A percentile compares a stretch with the other conserved stretches of the same genome.
Conservation (phyloP, 2,888 invertebrate species). For the Syrphus vitripennis region DNA sequence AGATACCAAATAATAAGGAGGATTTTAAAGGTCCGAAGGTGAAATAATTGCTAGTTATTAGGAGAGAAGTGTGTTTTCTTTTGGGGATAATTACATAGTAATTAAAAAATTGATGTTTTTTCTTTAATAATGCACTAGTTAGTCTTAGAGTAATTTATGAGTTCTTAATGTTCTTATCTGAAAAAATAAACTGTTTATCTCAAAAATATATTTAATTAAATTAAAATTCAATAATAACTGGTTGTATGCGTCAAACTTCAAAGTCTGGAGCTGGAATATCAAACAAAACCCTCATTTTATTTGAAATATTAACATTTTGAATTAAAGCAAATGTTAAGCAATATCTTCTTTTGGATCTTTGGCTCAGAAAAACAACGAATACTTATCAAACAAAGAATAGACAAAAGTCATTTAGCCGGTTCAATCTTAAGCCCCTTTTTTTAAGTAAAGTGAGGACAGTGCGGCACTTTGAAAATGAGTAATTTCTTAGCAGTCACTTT, state of each 20-base stretch:
- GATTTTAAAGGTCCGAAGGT: not conserved
- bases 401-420: not conserved
- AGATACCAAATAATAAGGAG: constrained; percentile 5
- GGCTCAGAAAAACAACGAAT: not conserved
- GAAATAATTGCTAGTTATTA: not conserved
- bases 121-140: not conserved
- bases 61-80: not conserved
- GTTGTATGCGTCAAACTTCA: too few species aligned
- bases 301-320: not conserved
- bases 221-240: too few species aligned
- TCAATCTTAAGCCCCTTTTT: too few species aligned
- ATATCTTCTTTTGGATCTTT: not conserved
- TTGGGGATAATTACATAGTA: not conserved
- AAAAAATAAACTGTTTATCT: not conserved
- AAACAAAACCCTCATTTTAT: too few species aligned
- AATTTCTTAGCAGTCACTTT: too few species aligned
- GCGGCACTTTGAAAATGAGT: not conserved
- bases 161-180: not conserved
- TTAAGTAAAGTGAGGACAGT: not conserved
- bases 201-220: too few species aligned
- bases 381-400: not conserved
- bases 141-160: not conserved
- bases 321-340: not conserved
- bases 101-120: too few species aligned
- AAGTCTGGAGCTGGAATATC: too few species aligned